Conservation (phyloP, 2,113 vertebrate species). For the Colossoma macropomum region DNA sequence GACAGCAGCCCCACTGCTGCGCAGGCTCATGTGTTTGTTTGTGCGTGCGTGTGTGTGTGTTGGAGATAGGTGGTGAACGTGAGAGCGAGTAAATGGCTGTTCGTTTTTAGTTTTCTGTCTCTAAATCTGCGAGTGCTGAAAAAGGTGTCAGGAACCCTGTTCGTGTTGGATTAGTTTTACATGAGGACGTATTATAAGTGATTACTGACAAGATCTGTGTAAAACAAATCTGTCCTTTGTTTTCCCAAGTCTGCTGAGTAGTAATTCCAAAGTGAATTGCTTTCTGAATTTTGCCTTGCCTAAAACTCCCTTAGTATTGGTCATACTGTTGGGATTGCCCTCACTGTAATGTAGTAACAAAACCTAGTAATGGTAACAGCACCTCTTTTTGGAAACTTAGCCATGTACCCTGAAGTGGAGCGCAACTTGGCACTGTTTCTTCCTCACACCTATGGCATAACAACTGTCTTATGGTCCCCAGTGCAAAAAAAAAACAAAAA, state of each 20-base stretch:
- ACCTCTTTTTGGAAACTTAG: neutral
- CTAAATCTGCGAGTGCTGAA: constrained; percentile 17
- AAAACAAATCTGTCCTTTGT: neutral
- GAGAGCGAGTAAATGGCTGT: constrained; percentile 25
- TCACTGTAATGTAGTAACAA: neutral
- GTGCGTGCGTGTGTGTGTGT: constrained; percentile 46
- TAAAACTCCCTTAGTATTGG: neutral
- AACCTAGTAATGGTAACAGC: neutral
- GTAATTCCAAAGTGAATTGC: neutral
- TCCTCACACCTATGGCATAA: neutral
- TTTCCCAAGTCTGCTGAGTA: neutral
- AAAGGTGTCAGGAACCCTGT: constrained; percentile 21
- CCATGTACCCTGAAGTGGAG: neutral
- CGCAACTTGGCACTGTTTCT: neutral
- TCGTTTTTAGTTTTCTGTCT: constrained; percentile 28
- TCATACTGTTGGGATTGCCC: neutral
- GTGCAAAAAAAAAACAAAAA: neutral
- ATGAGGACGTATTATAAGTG: neutral
- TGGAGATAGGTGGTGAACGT: constrained; percentile 33
- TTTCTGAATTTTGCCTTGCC: neutral
- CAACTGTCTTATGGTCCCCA: neutral
- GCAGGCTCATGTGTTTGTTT: constrained; percentile 38
- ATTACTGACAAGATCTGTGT: neutral
- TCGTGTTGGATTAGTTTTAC: constrained; percentile 44
- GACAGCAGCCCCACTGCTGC: constrained; percentile 76